Conservation (phyloP, 2,113 vertebrate species). For the Entomyzon cyanotis region DNA sequence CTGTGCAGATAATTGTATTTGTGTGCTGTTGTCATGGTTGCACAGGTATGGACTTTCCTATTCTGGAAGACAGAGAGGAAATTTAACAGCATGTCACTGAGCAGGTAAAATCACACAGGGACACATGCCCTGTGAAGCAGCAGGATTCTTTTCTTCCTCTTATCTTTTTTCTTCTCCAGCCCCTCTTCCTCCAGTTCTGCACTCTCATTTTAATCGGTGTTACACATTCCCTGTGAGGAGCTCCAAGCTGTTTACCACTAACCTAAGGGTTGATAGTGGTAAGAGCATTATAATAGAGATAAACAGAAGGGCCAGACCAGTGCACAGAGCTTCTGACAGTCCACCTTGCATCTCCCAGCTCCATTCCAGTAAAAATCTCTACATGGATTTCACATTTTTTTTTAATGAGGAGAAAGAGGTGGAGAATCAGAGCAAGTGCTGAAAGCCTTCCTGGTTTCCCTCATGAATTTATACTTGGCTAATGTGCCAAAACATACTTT, state of each 20-base stretch:
- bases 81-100: background rate
- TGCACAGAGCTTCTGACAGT: background rate
- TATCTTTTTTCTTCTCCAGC: background rate
- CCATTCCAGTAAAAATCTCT: background rate
- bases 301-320: background rate
- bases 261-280: background rate
- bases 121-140: background rate
- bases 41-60: background rate
- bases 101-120: background rate
- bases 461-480: background rate
- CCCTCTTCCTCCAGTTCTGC: background rate
- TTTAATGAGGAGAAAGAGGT: background rate
- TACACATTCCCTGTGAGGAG: background rate
- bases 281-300: background rate
- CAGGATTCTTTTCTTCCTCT: background rate
- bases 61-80: background rate
- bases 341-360: background rate
- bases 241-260: background rate
- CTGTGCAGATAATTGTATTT: background rate
- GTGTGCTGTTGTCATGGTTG: constrained; percentile 42
- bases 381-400: background rate
- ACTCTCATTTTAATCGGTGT: background rate
- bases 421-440: background rate
- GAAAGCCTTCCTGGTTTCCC: background rate
- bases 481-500: background rate